A percentile compares a stretch with the other conserved stretches of the same genome.
These are phyloP conservation scores for Leptinotarsa undecemlineata DNA, from an alignment of 1,140 invertebrate species.

Conservation along the genomic window DNA sequence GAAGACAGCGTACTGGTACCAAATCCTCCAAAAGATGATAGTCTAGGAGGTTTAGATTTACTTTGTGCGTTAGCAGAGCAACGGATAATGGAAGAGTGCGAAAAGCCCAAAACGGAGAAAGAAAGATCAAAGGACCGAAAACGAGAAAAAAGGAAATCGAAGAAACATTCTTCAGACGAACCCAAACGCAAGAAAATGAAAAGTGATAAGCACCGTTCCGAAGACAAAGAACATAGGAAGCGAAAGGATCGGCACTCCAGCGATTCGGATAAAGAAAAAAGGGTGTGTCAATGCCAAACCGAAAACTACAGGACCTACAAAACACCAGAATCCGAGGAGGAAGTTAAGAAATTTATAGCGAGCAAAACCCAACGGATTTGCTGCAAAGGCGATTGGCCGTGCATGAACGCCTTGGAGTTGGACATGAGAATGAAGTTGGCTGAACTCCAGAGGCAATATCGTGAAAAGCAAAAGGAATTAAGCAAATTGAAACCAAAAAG, in stretches of 20 bases:
- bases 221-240: conserved; percentile 38
- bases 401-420: conserved; percentile 75
- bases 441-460: conserved; percentile 78
- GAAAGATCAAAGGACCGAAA: conserved; percentile 34
- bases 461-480: conserved; percentile 81
- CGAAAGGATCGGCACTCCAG: conserved; percentile 23
- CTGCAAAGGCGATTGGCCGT: conserved; percentile 59
- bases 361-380: conserved; percentile 49
- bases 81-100: conserved; percentile 75
- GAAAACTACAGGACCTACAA: conserved; percentile 52
- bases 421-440: conserved; percentile 79
- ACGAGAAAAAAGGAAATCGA: conserved; percentile 46
- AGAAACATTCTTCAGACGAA: conserved; percentile 46
- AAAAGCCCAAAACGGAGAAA: conserved; percentile 47
- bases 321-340: conserved; percentile 57
- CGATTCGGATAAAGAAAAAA: conserved; percentile 28
- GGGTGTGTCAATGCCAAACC: conserved; percentile 33
- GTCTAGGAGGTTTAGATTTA: conserved; percentile 74
- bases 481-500: conserved; percentile 68
- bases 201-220: conserved; percentile 37
- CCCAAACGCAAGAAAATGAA: conserved; percentile 45
- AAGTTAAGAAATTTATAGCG: conserved; percentile 57
- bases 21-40: conserved; percentile 51
- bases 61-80: conserved; percentile 85
- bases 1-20: conserved; percentile 47